Evolutionary conservation across 2,797 vertebrate species (phyloP).

Genomic region (Argyrosomus regius): DNA sequence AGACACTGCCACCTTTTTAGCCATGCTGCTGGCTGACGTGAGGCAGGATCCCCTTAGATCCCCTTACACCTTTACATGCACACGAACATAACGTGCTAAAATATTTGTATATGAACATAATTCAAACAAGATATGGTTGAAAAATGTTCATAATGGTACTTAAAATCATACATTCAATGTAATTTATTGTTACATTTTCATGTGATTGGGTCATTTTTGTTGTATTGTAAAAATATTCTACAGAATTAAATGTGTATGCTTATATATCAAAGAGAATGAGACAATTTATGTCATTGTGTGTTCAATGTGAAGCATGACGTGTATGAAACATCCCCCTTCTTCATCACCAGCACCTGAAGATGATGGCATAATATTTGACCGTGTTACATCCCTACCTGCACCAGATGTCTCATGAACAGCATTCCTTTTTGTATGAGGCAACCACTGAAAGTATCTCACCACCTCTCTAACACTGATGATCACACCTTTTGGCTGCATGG

Average conservation of each 20-base stretch:
- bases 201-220: no score
- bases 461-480: slow-evolving; percentile 49
- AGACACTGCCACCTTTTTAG: neutral
- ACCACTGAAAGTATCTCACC: slow-evolving; percentile 46
- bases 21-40: neutral
- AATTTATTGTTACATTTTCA: no score
- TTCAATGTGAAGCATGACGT: slow-evolving; percentile 7
- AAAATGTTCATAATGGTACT: neutral
- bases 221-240: neutral
- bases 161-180: neutral
- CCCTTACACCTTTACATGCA: neutral
- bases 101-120: no score
- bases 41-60: neutral
- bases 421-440: slow-evolving; percentile 73
- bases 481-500: slow-evolving; percentile 49
- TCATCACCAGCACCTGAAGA: slow-evolving; percentile 47
- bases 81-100: neutral
- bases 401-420: slow-evolving; percentile 59
- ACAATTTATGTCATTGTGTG: slow-evolving; percentile 9
- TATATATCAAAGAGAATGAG: neutral
- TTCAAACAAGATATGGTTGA: neutral
- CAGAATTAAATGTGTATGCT: neutral
- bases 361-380: slow-evolving; percentile 60
- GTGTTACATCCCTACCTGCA: slow-evolving; percentile 42
- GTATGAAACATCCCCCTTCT: neutral